phyloP scores from a whole-genome alignment of 2,797 vertebrate species.

The Lateolabrax maculatus region DNA sequence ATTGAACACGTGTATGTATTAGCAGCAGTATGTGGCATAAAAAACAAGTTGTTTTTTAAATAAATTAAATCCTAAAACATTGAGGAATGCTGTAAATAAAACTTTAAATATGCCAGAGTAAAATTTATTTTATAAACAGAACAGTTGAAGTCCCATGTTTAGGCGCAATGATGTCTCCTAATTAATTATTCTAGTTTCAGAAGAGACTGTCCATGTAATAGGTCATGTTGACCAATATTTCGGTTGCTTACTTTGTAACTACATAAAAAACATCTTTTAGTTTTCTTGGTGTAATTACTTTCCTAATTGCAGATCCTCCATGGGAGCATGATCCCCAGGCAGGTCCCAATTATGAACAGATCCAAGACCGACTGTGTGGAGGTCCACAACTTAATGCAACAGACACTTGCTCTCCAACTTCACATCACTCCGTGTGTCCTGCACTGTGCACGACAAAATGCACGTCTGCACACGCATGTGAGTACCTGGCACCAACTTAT shows the following conservation, averaged over 20 bases:
- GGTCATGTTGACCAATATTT: not conserved
- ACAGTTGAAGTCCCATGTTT: not conserved
- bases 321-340: constrained; percentile 60
- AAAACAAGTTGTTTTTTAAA: no score
- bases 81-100: no score
- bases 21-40: not conserved
- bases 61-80: no score
- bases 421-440: constrained; percentile 67
- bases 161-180: not conserved
- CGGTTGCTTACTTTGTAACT: not conserved
- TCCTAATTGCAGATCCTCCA: constrained; percentile 75
- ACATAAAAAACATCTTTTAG: not conserved
- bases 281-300: not conserved
- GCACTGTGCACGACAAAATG: constrained; percentile 63
- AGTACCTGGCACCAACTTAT: constrained; percentile 13
- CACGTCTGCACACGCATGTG: constrained; percentile 73
- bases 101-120: not conserved
- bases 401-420: constrained; percentile 52
- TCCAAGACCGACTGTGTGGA: constrained; percentile 69
- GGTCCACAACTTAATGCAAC: constrained; percentile 66
- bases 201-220: not conserved
- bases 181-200: not conserved
- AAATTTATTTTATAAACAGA: not conserved
- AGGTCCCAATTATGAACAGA: constrained; percentile 64
- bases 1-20: not conserved